These are phyloP conservation scores for Rhizomys pruinosus DNA, from an alignment of 2,113 vertebrate species.

Conservation along the genomic window DNA sequence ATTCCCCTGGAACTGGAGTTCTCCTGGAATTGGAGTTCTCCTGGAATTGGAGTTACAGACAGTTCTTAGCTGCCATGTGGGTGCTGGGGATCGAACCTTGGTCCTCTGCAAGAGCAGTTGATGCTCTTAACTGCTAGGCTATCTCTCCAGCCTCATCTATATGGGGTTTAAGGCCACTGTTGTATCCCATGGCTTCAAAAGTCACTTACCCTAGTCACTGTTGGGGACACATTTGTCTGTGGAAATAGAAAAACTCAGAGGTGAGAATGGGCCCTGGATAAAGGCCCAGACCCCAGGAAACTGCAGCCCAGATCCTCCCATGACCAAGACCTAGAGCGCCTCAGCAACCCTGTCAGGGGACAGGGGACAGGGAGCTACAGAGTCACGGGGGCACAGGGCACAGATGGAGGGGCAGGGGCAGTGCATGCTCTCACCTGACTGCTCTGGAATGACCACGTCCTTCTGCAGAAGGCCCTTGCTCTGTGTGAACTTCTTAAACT, in stretches of 20 bases:
- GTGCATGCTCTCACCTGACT: not conserved
- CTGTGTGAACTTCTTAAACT: not conserved
- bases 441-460: not conserved
- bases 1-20: too few relatives aligned
- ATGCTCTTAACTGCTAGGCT: too few relatives aligned
- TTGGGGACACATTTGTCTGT: not conserved
- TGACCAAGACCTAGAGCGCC: not conserved
- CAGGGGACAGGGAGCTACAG: not conserved
- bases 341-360: not conserved
- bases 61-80: too few relatives aligned
- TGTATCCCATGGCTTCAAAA: not conserved
- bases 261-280: not conserved
- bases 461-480: not conserved
- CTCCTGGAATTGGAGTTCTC: too few relatives aligned
- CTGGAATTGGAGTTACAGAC: too few relatives aligned
- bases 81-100: too few relatives aligned
- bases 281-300: not conserved
- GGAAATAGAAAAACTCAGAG: not conserved
- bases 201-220: not conserved
- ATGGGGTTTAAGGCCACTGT: not conserved
- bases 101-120: too few relatives aligned
- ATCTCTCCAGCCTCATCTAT: too few relatives aligned
- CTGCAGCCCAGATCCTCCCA: not conserved
- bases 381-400: not conserved
- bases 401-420: too few relatives aligned